phyloP scores from a whole-genome alignment of 1,140 invertebrate species.

The Drosophila bipectinata region DNA sequence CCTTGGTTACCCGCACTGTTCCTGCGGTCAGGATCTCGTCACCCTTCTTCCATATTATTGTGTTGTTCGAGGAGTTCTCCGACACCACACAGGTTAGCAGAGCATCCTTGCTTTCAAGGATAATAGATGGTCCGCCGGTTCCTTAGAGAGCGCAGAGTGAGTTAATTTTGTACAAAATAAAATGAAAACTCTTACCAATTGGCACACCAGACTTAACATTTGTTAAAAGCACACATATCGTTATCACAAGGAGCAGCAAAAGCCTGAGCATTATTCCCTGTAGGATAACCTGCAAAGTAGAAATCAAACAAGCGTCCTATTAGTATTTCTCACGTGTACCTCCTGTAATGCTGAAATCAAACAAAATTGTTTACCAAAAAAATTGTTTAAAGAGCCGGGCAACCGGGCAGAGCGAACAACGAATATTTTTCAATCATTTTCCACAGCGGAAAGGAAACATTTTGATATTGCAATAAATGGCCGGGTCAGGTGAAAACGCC shows the following conservation, averaged over 20 bases:
- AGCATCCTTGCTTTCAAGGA: constrained; percentile 89
- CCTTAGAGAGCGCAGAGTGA: constrained; percentile 24
- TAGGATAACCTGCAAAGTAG: constrained; percentile 58
- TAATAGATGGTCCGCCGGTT: constrained; percentile 83
- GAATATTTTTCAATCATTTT: constrained; percentile 76
- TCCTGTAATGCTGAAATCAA: constrained; percentile 10
- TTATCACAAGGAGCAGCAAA: constrained; percentile 67
- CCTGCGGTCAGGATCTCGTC: constrained; percentile 90
- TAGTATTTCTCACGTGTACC: background rate
- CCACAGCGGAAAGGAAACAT: constrained; percentile 42
- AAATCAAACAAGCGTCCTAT: background rate
- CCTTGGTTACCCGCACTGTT: constrained; percentile 88
- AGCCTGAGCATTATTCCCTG: constrained; percentile 80
- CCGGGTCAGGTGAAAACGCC: constrained; percentile 18
- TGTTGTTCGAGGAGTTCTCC: constrained; percentile 87
- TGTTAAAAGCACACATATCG: constrained; percentile 77
- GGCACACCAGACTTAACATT: constrained; percentile 80
- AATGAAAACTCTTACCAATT: constrained; percentile 61
- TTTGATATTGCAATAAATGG: constrained; percentile 55
- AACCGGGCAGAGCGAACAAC: constrained; percentile 1
- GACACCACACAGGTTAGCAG: constrained; percentile 90
- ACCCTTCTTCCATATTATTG: constrained; percentile 89
- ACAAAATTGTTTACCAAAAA: constrained; percentile 8
- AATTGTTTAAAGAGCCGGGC: constrained; percentile 22
- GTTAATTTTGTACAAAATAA: background rate